These are phyloP conservation scores for Macrocentrus cingulum DNA, from an alignment of 1,140 invertebrate species.

Conservation along the genomic window DNA sequence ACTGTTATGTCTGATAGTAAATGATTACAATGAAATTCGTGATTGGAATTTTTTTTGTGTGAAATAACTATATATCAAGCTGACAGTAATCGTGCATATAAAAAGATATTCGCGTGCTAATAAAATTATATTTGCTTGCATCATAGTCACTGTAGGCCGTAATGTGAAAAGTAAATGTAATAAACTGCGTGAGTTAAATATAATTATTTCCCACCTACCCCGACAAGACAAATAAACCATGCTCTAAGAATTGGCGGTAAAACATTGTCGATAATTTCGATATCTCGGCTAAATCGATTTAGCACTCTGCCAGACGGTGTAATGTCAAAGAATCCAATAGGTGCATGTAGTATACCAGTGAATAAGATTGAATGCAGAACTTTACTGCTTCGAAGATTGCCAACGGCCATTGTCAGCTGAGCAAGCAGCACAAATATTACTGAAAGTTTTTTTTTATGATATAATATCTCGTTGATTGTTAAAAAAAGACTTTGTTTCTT, in stretches of 20 bases:
- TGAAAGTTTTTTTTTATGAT: conserved; percentile 39
- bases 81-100: too few relatives aligned
- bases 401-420: conserved; percentile 48
- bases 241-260: conserved; percentile 57
- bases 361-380: conserved; percentile 49
- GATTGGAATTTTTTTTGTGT: too few relatives aligned
- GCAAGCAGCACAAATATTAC: conserved; percentile 49
- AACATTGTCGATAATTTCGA: conserved; percentile 58
- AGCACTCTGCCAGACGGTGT: conserved; percentile 64
- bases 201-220: conserved; percentile 66
- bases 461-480: too few relatives aligned
- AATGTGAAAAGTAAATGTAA: too few relatives aligned
- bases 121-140: too few relatives aligned
- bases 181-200: too few relatives aligned
- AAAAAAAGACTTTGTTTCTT: too few relatives aligned
- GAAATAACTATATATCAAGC: too few relatives aligned
- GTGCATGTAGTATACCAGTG: conserved; percentile 38
- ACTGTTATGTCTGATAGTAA: too few relatives aligned
- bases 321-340: conserved; percentile 66
- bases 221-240: conserved; percentile 63
- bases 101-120: too few relatives aligned
- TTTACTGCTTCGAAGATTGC: conserved; percentile 50
- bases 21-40: too few relatives aligned
- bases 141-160: too few relatives aligned
- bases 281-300: conserved; percentile 65